A percentile compares a stretch with the other conserved stretches of the same genome.
Evolutionary conservation across 2,113 vertebrate genomes (phyloP).

Genomic region (Etheostoma spectabile): DNA sequence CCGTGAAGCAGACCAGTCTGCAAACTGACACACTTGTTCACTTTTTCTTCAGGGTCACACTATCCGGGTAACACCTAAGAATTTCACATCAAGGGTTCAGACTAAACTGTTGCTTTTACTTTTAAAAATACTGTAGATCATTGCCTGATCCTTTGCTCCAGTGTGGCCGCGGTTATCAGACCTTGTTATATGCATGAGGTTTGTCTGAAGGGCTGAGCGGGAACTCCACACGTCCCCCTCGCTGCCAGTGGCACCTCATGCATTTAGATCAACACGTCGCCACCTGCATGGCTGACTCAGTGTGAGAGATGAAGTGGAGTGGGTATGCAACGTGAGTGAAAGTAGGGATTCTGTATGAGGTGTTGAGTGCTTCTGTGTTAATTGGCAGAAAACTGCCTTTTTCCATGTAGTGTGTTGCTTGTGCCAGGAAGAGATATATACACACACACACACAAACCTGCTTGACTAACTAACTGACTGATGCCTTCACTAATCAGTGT

Average conservation of each 20-base stretch:
- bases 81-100: constrained; percentile 19
- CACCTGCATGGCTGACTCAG: constrained; percentile 51
- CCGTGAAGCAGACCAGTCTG: constrained; percentile 7
- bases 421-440: constrained; percentile 37
- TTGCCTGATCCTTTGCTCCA: constrained; percentile 18
- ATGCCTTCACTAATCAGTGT: constrained; percentile 32
- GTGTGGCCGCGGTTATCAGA: constrained; percentile 22
- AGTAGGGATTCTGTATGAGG: constrained; percentile 3
- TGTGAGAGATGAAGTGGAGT: constrained; percentile 14
- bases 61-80: not conserved
- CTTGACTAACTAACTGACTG: constrained; percentile 1
- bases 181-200: constrained; percentile 10
- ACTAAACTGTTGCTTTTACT: constrained; percentile 10
- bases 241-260: constrained; percentile 48
- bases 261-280: constrained; percentile 48
- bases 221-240: constrained; percentile 22
- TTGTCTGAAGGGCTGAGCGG: constrained; percentile 36
- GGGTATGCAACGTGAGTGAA: constrained; percentile 26
- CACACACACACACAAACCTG: constrained; percentile 4
- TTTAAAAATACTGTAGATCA: not conserved
- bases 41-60: not conserved
- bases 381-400: constrained; percentile 45
- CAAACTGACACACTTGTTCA: constrained; percentile 5
- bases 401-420: constrained; percentile 43
- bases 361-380: constrained; percentile 32